Evolutionary conservation across 1,140 invertebrate genomes (phyloP).

Genomic region (Acromyrmex heyeri): DNA sequence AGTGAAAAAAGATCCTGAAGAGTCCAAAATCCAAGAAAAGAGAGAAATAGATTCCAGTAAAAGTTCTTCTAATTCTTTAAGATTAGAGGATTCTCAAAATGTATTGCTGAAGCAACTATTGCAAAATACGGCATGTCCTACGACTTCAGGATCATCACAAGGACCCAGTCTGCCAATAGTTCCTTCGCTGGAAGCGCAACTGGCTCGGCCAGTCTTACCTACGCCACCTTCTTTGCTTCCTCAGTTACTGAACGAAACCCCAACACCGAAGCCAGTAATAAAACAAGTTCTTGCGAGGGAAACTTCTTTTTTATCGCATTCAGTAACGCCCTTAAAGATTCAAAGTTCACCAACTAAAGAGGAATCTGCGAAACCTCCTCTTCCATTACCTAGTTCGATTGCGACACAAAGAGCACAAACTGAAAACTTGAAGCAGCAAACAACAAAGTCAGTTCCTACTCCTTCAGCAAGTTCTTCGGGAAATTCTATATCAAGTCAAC

Average conservation of each 20-base stretch:
- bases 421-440: slow-evolving; percentile 72
- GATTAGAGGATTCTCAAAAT: slow-evolving; percentile 94
- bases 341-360: slow-evolving; percentile 85
- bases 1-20: slow-evolving; percentile 81
- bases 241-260: slow-evolving; percentile 81
- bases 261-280: slow-evolving; percentile 67
- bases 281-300: slow-evolving; percentile 86
- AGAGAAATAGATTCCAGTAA: slow-evolving; percentile 78
- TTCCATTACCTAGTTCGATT: slow-evolving; percentile 81
- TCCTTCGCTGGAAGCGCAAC: slow-evolving; percentile 91
- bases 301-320: slow-evolving; percentile 87
- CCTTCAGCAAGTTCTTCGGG: slow-evolving; percentile 32
- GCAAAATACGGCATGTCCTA: slow-evolving; percentile 93
- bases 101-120: slow-evolving; percentile 95
- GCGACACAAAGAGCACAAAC: slow-evolving; percentile 63
- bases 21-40: slow-evolving; percentile 78
- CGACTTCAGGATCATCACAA: slow-evolving; percentile 86
- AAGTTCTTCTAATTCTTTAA: slow-evolving; percentile 73
- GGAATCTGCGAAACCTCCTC: slow-evolving; percentile 87
- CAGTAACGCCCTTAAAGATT: slow-evolving; percentile 71
- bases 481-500: slow-evolving; percentile 48
- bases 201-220: slow-evolving; percentile 91
- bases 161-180: slow-evolving; percentile 90
- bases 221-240: slow-evolving; percentile 86
- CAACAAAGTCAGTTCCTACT: slow-evolving; percentile 19